Evolutionary conservation across 1,140 invertebrate genomes (phyloP).

Genomic region (Drosophila sproati): DNA sequence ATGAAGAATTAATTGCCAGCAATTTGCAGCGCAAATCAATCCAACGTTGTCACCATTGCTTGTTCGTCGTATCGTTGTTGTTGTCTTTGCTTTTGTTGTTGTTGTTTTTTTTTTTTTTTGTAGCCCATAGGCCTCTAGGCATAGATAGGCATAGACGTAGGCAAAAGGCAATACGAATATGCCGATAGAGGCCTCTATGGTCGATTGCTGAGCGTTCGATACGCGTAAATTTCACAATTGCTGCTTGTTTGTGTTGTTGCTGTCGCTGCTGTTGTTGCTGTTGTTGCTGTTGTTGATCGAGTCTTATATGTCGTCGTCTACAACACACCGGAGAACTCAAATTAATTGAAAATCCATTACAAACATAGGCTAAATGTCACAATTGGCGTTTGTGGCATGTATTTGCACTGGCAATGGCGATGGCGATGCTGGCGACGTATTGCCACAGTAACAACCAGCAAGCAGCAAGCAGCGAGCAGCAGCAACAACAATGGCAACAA

Average conservation of each 20-base stretch:
- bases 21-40: conserved; percentile 83
- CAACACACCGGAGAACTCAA: conserved; percentile 83
- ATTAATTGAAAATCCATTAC: conserved; percentile 84
- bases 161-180: neutral
- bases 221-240: conserved; percentile 82
- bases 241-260: conserved; percentile 45
- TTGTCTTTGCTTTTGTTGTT: neutral
- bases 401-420: conserved; percentile 68
- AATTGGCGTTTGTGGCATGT: conserved; percentile 83
- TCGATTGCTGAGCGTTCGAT: conserved; percentile 54
- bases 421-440: conserved; percentile 61
- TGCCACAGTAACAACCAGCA: conserved; percentile 49
- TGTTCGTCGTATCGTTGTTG: conserved; percentile 46
- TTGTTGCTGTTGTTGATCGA: conserved; percentile 46
- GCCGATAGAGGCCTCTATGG: conserved; percentile 42
- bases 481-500: conserved; percentile 52
- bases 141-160: neutral
- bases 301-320: conserved; percentile 78
- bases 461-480: conserved; percentile 27
- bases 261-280: conserved; percentile 41
- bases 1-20: conserved; percentile 83
- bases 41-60: conserved; percentile 70
- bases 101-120: neutral
- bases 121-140: conserved; percentile 13
- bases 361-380: conserved; percentile 83